phyloP scores from a whole-genome alignment of 2,888 invertebrate species.

The Plusia festucae region DNA sequence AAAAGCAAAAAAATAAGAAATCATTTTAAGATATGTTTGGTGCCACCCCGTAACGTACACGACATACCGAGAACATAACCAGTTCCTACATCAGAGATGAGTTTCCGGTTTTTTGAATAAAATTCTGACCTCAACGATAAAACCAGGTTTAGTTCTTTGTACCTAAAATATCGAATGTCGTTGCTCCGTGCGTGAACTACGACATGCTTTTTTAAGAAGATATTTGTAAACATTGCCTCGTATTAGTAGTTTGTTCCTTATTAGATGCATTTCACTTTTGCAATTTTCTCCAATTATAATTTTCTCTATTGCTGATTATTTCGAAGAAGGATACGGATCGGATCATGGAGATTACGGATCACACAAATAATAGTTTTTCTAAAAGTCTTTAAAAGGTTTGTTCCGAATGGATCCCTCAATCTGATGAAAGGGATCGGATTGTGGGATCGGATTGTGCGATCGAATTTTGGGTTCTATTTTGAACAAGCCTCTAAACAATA shows the following conservation, averaged over 20 bases:
- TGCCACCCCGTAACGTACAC: conserved; percentile 5
- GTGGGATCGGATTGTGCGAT: too few species aligned
- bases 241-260: neutral
- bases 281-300: neutral
- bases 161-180: neutral
- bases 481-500: too few species aligned
- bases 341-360: too few species aligned
- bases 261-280: neutral
- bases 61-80: neutral
- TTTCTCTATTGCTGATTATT: neutral
- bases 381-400: too few species aligned
- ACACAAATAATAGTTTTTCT: too few species aligned
- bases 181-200: neutral
- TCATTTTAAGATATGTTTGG: neutral
- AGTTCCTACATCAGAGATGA: neutral
- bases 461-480: too few species aligned
- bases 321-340: too few species aligned
- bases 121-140: conserved; percentile 1
- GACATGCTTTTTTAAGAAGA: neutral
- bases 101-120: conserved; percentile 6
- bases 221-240: neutral
- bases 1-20: neutral
- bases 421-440: too few species aligned
- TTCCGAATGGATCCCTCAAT: too few species aligned
- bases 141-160: neutral